Conservation (phyloP, 2,113 vertebrate species). For the Petaurus breviceps region DNA sequence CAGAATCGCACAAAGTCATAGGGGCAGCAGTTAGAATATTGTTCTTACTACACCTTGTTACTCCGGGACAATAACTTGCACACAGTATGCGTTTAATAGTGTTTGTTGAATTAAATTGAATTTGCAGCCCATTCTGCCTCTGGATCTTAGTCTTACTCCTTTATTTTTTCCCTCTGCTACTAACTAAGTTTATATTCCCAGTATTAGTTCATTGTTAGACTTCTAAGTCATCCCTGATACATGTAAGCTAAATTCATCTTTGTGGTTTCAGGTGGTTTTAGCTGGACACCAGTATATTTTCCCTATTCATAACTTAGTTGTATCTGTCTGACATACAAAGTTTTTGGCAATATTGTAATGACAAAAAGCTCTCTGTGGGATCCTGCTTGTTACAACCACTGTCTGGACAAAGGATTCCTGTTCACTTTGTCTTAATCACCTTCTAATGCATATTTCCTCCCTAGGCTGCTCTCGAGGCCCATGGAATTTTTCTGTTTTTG, state of each 20-base stretch:
- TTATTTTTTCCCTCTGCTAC: slow-evolving; percentile 36
- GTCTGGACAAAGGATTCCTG: slow-evolving; percentile 34
- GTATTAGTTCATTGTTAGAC: not conserved
- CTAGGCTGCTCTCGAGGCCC: not conserved
- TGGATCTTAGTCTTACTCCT: not conserved
- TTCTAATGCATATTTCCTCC: slow-evolving; percentile 27
- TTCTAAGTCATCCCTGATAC: not conserved
- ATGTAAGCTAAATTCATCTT: not conserved
- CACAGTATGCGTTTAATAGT: not conserved
- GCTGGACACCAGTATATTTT: slow-evolving; percentile 15
- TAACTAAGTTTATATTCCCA: slow-evolving; percentile 10
- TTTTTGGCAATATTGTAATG: slow-evolving; percentile 32
- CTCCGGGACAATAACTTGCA: no score
- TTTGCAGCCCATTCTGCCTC: not conserved
- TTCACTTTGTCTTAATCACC: slow-evolving; percentile 36
- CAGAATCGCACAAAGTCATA: no score
- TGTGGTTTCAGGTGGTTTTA: not conserved
- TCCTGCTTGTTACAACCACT: not conserved
- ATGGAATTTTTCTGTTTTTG: slow-evolving; percentile 28
- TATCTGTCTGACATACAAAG: slow-evolving; percentile 26
- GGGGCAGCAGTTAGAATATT: no score
- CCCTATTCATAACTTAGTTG: slow-evolving; percentile 23
- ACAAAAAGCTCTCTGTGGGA: slow-evolving; percentile 1
- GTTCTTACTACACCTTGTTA: no score
- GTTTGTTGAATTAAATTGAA: not conserved